Conservation (phyloP, 30 jellyfish, hydroid and myxozoan species). For the Aurelia sp. region DNA sequence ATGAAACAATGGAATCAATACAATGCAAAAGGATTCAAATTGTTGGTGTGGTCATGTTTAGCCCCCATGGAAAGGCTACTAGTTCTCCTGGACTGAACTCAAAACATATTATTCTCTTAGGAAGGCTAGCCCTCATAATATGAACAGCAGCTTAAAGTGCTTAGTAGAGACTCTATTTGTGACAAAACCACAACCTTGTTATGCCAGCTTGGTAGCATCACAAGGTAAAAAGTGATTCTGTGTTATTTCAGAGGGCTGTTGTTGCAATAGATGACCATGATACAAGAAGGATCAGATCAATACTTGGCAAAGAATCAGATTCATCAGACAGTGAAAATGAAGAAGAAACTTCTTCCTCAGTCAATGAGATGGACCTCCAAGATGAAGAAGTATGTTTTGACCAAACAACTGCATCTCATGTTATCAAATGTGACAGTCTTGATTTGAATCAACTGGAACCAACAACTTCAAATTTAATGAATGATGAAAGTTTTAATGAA, state of each 20-base stretch:
- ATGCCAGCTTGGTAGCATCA: too few relatives aligned
- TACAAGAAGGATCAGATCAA: slow-evolving; percentile 38
- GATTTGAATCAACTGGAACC: background rate
- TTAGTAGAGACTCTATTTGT: too few relatives aligned
- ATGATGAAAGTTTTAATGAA: slow-evolving; percentile 22
- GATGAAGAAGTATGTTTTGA: slow-evolving; percentile 67
- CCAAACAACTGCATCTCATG: slow-evolving; percentile 42
- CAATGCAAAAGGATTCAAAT: too few relatives aligned
- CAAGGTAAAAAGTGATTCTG: too few relatives aligned
- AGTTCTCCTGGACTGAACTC: too few relatives aligned
- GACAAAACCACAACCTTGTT: too few relatives aligned
- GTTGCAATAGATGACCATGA: slow-evolving; percentile 58
- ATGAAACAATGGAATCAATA: too few relatives aligned
- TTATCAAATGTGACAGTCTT: background rate
- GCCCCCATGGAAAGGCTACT: too few relatives aligned
- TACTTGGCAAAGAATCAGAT: slow-evolving; percentile 52
- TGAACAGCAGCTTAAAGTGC: too few relatives aligned
- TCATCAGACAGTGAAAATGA: slow-evolving; percentile 21
- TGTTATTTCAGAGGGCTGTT: slow-evolving; percentile 64
- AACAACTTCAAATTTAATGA: slow-evolving; percentile 16
- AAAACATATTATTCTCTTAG: too few relatives aligned
- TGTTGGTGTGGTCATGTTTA: too few relatives aligned
- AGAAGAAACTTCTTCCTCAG: background rate
- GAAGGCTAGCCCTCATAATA: too few relatives aligned
- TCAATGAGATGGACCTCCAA: background rate